Evolutionary conservation across 2,113 vertebrate species (phyloP).

Genomic region (Paradoxurus hermaphroditus): DNA sequence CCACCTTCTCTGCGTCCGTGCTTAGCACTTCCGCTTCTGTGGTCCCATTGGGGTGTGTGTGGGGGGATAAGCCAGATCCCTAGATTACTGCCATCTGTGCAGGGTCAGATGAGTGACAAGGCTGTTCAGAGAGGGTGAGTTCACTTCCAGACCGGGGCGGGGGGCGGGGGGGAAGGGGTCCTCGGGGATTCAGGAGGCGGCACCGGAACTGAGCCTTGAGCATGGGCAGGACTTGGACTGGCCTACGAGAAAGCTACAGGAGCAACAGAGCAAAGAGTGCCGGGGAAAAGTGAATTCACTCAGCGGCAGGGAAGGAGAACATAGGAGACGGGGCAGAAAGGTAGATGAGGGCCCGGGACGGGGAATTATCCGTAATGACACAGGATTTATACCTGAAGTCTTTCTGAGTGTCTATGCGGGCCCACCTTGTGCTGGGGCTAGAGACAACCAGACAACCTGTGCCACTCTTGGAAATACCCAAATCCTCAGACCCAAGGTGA

Average conservation of each 20-base stretch:
- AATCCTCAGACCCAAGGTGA: not conserved
- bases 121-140: not conserved
- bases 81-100: not conserved
- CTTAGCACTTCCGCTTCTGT: not conserved
- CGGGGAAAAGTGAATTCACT: not conserved
- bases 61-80: not conserved
- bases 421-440: not conserved
- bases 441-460: not conserved
- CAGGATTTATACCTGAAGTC: not conserved
- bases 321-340: too few relatives aligned
- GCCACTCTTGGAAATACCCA: not conserved
- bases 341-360: not conserved
- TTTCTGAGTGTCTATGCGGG: not conserved
- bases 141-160: not conserved
- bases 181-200: not conserved
- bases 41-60: rapidly evolving
- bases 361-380: not conserved
- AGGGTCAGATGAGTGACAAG: not conserved
- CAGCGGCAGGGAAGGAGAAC: not conserved
- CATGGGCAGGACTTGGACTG: not conserved
- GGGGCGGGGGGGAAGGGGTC: too few relatives aligned
- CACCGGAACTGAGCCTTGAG: not conserved
- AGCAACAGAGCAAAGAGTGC: not conserved
- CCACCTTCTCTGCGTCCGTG: not conserved
- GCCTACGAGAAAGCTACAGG: not conserved